A percentile compares a stretch with the other conserved stretches of the same genome.
These are phyloP conservation scores for Ondatra zibethicus DNA, from an alignment of 2,113 vertebrate genomes.

Conservation along the genomic window DNA sequence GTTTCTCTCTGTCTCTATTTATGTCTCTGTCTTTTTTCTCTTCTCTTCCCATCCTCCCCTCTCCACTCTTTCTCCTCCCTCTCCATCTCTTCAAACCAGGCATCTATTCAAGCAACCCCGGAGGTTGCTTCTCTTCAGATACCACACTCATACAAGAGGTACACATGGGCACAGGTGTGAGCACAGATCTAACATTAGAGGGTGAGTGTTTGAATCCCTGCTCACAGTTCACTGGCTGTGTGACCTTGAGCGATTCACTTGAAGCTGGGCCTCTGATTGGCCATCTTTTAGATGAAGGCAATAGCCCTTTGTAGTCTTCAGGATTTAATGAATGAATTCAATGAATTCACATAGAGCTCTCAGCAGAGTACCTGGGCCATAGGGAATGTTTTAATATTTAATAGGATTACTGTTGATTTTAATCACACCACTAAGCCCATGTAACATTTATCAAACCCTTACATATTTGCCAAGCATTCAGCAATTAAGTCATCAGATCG, in stretches of 20 bases:
- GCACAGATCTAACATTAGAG: neutral
- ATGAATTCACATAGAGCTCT: neutral
- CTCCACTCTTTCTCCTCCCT: neutral
- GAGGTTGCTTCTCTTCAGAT: neutral
- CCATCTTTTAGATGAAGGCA: neutral
- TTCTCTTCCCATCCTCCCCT: neutral
- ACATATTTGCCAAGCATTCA: neutral
- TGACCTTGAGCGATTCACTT: neutral
- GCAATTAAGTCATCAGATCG: neutral
- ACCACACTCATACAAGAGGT: neutral
- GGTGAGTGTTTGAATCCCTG: neutral
- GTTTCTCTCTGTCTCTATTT: neutral
- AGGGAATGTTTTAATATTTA: neutral
- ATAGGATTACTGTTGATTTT: neutral
- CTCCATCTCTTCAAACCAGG: neutral
- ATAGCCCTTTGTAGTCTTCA: neutral
- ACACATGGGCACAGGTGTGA: neutral
- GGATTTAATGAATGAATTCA: conserved; percentile 21
- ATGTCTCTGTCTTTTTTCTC: neutral
- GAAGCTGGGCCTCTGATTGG: neutral
- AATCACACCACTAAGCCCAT: neutral
- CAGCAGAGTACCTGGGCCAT: neutral
- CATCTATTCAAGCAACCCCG: neutral
- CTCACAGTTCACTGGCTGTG: neutral
- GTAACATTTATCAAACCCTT: neutral